Percentiles rank a stretch among this genome's conserved stretches.
Evolutionary conservation across 1,140 invertebrate genomes (phyloP).

Genomic region (Drosophila equinoxialis): DNA sequence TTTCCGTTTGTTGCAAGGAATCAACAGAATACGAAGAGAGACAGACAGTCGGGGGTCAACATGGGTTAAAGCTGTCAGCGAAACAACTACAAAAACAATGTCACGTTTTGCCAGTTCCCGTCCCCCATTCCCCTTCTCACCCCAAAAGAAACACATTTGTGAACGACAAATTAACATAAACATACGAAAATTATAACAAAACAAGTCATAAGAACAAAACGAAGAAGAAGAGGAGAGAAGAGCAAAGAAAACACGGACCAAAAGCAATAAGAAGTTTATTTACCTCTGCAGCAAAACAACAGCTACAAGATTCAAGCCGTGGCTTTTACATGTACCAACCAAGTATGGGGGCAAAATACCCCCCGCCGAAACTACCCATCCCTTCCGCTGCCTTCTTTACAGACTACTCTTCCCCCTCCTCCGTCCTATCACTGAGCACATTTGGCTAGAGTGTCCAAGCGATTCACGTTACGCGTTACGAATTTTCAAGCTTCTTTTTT

Average conservation of each 20-base stretch:
- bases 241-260: conserved; percentile 1
- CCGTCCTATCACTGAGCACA: background rate
- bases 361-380: background rate
- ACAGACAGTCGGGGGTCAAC: conserved; percentile 38
- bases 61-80: conserved; percentile 51
- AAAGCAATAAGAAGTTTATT: conserved; percentile 43
- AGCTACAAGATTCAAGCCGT: background rate
- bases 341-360: conserved; percentile 15
- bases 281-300: conserved; percentile 22
- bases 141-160: background rate
- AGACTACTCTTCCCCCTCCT: too few species aligned
- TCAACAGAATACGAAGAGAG: background rate
- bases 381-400: background rate
- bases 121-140: background rate
- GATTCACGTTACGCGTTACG: conserved; percentile 31
- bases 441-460: conserved; percentile 11
- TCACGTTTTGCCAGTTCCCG: conserved; percentile 43
- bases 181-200: conserved; percentile 48
- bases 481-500: conserved; percentile 25
- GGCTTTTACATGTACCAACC: background rate
- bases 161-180: conserved; percentile 40
- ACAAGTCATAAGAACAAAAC: conserved; percentile 31
- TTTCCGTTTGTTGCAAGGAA: conserved; percentile 1
- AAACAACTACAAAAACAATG: conserved; percentile 42
- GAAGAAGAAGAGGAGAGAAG: background rate